Conservation (phyloP, 2,113 vertebrate genomes). For the Prochilodus magdalenae region DNA sequence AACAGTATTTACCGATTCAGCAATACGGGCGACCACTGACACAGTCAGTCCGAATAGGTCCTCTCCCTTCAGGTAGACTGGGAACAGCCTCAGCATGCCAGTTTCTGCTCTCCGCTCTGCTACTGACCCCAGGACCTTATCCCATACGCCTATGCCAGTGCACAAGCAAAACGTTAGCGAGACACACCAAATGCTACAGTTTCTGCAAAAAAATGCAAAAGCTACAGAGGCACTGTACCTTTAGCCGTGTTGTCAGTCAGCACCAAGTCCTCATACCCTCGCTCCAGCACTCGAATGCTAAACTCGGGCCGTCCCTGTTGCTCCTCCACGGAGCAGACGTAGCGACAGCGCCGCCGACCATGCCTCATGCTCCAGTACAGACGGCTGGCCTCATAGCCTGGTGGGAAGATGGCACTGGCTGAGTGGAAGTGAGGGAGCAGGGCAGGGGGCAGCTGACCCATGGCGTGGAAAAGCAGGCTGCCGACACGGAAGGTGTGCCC, state of each 20-base stretch:
- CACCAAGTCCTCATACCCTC: slow-evolving; percentile 91
- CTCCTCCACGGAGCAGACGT: slow-evolving; percentile 92
- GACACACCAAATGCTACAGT: background rate
- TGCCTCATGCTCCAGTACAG: slow-evolving; percentile 98
- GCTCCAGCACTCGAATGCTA: slow-evolving; percentile 87
- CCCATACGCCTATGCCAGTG: slow-evolving; percentile 87
- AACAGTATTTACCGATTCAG: slow-evolving; percentile 82
- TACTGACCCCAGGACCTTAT: slow-evolving; percentile 93
- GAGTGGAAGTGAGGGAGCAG: slow-evolving; percentile 94
- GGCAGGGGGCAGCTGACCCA: slow-evolving; percentile 90
- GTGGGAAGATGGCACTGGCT: slow-evolving; percentile 87
- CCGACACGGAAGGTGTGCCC: slow-evolving; percentile 96
- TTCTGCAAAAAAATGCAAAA: background rate
- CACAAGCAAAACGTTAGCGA: slow-evolving; percentile 39
- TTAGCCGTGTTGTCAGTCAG: slow-evolving; percentile 87
- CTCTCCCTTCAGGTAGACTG: slow-evolving; percentile 91
- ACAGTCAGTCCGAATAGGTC: slow-evolving; percentile 95
- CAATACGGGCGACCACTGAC: slow-evolving; percentile 89
- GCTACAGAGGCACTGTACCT: slow-evolving; percentile 73
- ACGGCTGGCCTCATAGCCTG: slow-evolving; percentile 93
- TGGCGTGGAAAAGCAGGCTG: slow-evolving; percentile 90
- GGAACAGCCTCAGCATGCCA: slow-evolving; percentile 93
- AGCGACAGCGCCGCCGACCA: slow-evolving; percentile 91
- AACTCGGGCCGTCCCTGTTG: slow-evolving; percentile 85
- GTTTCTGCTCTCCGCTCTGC: slow-evolving; percentile 86